Evolutionary conservation across 2,888 invertebrate genomes (phyloP).

Genomic region (Ophion costatus): DNA sequence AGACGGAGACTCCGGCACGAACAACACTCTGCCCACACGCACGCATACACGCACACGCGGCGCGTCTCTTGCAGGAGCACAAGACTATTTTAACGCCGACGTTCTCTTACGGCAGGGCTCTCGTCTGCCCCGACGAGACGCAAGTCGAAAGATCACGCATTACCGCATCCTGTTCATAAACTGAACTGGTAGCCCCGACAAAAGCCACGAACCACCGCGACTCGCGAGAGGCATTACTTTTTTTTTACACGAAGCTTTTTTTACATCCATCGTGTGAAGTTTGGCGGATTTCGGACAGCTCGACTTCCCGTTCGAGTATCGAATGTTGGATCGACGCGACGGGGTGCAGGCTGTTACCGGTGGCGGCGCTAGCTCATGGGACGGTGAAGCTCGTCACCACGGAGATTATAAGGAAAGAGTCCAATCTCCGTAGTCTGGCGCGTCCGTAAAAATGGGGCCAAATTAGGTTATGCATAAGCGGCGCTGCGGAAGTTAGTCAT

Average conservation of each 20-base stretch:
- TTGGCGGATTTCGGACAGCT: neutral
- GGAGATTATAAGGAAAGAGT: too few relatives aligned
- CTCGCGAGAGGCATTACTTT: conserved; percentile 22
- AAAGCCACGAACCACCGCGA: conserved; percentile 44
- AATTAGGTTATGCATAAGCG: too few relatives aligned
- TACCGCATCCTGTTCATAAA: conserved; percentile 75
- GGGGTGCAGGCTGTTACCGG: neutral
- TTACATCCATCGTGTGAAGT: conserved; percentile 17
- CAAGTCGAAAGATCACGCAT: conserved; percentile 74
- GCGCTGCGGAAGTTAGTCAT: too few relatives aligned
- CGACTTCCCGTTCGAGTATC: conserved; percentile 37
- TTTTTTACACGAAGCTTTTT: conserved; percentile 20
- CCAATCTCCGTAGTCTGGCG: too few relatives aligned
- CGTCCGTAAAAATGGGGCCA: too few relatives aligned
- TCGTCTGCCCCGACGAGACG: conserved; percentile 72
- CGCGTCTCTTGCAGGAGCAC: conserved; percentile 12
- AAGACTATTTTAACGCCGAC: conserved; percentile 51
- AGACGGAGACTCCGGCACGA: conserved; percentile 21
- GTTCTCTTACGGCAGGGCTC: conserved; percentile 67
- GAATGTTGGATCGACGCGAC: neutral
- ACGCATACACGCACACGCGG: conserved; percentile 13
- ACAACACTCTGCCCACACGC: conserved; percentile 8
- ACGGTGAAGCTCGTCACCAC: neutral
- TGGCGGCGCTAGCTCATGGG: neutral
- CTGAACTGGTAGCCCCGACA: conserved; percentile 55